Conservation (phyloP, 2,888 invertebrate species). For the Dasypogon diadema region DNA sequence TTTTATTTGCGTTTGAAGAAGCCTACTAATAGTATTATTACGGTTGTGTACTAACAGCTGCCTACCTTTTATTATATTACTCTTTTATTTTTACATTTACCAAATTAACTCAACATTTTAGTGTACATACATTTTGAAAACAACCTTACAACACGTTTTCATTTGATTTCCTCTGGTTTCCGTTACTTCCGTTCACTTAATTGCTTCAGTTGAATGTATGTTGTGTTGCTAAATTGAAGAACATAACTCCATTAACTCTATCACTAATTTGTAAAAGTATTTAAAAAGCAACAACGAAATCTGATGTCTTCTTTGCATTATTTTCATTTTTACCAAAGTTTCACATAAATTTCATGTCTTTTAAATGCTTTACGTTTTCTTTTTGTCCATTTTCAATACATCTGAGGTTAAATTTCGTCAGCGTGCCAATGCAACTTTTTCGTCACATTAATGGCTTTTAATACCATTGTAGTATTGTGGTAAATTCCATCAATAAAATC, state of each 20-base stretch:
- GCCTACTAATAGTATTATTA: constrained; percentile 43
- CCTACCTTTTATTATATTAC: constrained; percentile 18
- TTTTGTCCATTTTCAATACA: not conserved
- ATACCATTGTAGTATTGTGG: not conserved
- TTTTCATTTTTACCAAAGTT: constrained; percentile 12
- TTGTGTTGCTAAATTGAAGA: constrained; percentile 48
- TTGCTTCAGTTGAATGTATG: constrained; percentile 46
- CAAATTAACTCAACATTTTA: not conserved
- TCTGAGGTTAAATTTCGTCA: constrained; percentile 53
- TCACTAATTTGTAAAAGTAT: constrained; percentile 3
- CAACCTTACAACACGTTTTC: not conserved
- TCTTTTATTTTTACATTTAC: not conserved
- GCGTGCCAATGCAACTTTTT: constrained; percentile 4
- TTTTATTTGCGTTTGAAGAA: constrained; percentile 41
- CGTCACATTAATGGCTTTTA: not conserved
- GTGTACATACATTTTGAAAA: constrained; percentile 24
- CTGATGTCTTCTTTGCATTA: constrained; percentile 55
- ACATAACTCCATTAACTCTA: constrained; percentile 5
- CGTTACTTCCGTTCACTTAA: not conserved
- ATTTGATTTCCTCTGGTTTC: not conserved
- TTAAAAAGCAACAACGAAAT: constrained; percentile 38
- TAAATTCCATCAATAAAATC: not conserved
- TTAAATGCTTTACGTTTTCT: not conserved
- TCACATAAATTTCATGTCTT: not conserved
- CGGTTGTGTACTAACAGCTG: constrained; percentile 43